A percentile compares a stretch with the other conserved stretches of the same genome.
phyloP scores from a whole-genome alignment of 2,888 invertebrate genomes.

The Dynastes grantii region DNA sequence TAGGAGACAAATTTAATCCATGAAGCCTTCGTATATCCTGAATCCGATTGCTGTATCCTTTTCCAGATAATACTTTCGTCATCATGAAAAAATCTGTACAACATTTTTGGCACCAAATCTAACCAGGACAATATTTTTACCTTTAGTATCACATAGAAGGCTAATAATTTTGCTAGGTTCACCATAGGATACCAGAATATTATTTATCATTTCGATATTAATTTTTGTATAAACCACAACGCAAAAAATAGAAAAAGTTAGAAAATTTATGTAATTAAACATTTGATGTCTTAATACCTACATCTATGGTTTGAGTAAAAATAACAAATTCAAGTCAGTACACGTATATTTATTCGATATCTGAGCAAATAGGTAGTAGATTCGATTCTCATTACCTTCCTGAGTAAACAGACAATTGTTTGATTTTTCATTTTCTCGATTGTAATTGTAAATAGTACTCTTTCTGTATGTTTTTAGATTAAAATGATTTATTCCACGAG shows the following conservation, averaged over 20 bases:
- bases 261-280: not conserved
- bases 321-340: not conserved
- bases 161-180: constrained; percentile 54
- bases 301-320: not conserved
- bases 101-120: not conserved
- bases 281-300: not conserved
- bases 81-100: constrained; percentile 7
- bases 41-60: not conserved
- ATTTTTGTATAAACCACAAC: not conserved
- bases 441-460: not conserved
- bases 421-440: constrained; percentile 1
- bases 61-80: not conserved
- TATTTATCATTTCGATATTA: constrained; percentile 30
- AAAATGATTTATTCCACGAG: not conserved
- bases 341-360: not conserved
- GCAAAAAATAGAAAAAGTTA: not conserved
- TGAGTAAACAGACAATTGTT: not conserved
- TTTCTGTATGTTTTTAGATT: not conserved
- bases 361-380: constrained; percentile 26
- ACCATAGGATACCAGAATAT: constrained; percentile 47
- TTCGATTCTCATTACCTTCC: not conserved
- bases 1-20: constrained; percentile 15
- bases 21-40: constrained; percentile 3
- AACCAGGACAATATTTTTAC: constrained; percentile 48
- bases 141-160: constrained; percentile 58